Evolutionary conservation across 2,113 vertebrate species (phyloP).

Genomic region (Nestor notabilis): DNA sequence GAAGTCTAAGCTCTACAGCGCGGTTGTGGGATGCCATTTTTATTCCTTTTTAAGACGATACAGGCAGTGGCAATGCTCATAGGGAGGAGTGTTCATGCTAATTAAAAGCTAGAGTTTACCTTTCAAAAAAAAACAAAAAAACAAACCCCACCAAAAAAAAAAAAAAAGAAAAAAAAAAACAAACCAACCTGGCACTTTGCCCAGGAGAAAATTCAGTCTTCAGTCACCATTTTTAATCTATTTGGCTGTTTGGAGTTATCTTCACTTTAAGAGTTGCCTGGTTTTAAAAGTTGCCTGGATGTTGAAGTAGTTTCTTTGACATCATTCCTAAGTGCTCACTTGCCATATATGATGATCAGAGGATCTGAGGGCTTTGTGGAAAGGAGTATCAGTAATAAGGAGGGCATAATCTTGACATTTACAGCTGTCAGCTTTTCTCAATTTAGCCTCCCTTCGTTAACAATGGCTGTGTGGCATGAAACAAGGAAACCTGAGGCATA

Average conservation of each 20-base stretch:
- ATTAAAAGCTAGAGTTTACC: conserved; percentile 65
- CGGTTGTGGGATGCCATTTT: conserved; percentile 5
- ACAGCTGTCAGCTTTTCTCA: not conserved
- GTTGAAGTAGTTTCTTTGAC: conserved; percentile 30
- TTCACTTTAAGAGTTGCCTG: conserved; percentile 22
- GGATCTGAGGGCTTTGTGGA: not conserved
- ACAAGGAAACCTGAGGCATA: not conserved
- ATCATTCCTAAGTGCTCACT: conserved; percentile 12
- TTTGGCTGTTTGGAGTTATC: conserved; percentile 5
- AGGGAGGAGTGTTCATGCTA: conserved; percentile 49
- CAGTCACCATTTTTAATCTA: conserved; percentile 58
- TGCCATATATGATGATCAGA: conserved; percentile 33
- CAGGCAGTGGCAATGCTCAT: not conserved
- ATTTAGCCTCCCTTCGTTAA: not conserved
- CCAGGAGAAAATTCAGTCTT: conserved; percentile 28
- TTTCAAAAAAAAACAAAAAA: not conserved
- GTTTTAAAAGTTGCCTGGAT: conserved; percentile 41
- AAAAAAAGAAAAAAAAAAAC: not conserved
- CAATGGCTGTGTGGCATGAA: not conserved
- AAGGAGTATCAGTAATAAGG: not conserved
- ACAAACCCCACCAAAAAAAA: not conserved
- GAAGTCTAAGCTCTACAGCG: not conserved
- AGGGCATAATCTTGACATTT: conserved; percentile 22
- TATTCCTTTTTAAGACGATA: conserved; percentile 35
- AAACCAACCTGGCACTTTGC: conserved; percentile 52